Base-by-base conservation (phyloP, 1,140 invertebrate genomes). In the Caenorhabditis remanei region DNA sequence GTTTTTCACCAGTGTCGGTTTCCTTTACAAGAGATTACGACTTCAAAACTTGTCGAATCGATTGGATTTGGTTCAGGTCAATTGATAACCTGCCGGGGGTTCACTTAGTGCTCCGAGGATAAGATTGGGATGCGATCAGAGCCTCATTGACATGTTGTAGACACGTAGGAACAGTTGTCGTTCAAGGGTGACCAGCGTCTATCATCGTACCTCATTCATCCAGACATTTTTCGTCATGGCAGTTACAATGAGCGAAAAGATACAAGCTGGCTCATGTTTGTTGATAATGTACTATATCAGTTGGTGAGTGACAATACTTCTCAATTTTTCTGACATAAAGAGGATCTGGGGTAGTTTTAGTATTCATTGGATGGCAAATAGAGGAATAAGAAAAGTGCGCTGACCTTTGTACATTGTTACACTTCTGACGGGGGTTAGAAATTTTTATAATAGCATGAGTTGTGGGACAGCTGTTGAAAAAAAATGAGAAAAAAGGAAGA, bases 131-230 rank as follows among this genome's bases (percentile, higher is more conserved):
- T 21, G 19, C 21, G 46, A 79, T 46, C 24, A 71, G 41, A 48
- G 9, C 13, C 11, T 14, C 14, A 63, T 43, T n/a, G 43, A 79
- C 46, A 50, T 79, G 71, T 79, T 48, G 71, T 79, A 79, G 71
- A 79, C 71, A 50, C 46, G 43, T 53, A 24, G 71, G 71, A 79
- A 79, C 71, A 79, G 71, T n/a, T 79, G 71, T 41, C 71, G n/a
- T 41, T 53, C 46, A 9, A 32, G 43, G 46, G 13, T 79, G 46
- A 79, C 71, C 71, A 79, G 71, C 71, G 71, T 79, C 71, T 79
- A 79, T 79, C 71, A 79, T 79, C 13, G 9, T 9, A 40, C 32
- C 19, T n/a, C 71, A 79, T 50, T 79, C 71, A 79, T 24, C 46
- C 71, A 79, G 71, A 32, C 71, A 24, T 79, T 79, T 79, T 79